Evolutionary conservation across 2,797 vertebrate genomes (phyloP).

Genomic region (Anas capensis): DNA sequence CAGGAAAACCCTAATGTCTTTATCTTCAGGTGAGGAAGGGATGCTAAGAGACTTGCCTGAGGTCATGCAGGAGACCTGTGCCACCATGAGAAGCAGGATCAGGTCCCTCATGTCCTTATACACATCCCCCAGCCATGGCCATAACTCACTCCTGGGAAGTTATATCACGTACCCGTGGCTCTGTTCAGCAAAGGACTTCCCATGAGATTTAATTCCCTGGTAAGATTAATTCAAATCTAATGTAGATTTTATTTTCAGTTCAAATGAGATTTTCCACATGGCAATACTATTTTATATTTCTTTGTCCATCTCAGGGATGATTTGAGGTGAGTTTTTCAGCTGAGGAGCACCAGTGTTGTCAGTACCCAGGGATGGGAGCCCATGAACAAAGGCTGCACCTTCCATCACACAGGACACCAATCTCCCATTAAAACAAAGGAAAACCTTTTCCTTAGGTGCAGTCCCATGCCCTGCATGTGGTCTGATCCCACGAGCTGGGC

Average conservation of each 20-base stretch:
- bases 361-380: background rate
- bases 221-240: background rate
- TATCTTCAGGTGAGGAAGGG: background rate
- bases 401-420: accelerated
- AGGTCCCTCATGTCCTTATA: background rate
- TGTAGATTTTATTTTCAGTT: background rate
- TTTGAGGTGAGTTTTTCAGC: background rate
- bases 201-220: background rate
- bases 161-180: background rate
- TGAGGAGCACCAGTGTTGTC: accelerated
- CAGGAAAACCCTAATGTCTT: background rate
- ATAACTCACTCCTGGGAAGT: background rate
- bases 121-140: background rate
- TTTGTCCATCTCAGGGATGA: background rate
- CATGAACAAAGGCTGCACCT: background rate
- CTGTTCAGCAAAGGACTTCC: background rate
- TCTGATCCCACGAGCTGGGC: background rate
- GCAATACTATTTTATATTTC: background rate
- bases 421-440: background rate
- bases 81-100: accelerated
- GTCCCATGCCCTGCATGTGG: background rate
- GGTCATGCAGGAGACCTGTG: background rate
- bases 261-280: background rate
- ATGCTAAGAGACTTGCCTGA: background rate
- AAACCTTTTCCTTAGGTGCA: background rate